A percentile compares a stretch with the other conserved stretches of the same genome.
Conservation (phyloP, 2,888 invertebrate species). For the Escarpia spicata region DNA sequence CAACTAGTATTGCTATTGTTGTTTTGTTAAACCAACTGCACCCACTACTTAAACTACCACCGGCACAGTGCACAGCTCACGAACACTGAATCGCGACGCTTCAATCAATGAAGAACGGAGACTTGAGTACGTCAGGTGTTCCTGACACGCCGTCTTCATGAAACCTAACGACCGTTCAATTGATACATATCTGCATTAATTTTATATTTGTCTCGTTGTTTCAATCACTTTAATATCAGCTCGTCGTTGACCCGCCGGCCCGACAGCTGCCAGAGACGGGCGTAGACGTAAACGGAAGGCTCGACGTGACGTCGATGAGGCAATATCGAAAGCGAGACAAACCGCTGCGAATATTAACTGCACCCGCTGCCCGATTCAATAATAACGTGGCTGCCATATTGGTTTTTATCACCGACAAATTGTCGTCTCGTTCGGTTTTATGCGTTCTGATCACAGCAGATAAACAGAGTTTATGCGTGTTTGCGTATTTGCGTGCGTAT, state of each 20-base stretch:
- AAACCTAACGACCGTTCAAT: constrained; percentile 12
- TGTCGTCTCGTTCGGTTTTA: background rate
- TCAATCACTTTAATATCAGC: constrained; percentile 5
- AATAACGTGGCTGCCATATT: constrained; percentile 2
- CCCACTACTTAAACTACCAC: too few relatives aligned
- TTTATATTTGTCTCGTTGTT: background rate
- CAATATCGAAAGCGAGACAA: constrained; percentile 7
- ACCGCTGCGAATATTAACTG: background rate
- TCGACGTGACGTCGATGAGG: constrained; percentile 3
- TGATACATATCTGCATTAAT: background rate
- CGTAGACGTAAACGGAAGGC: background rate
- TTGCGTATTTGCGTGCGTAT: background rate
- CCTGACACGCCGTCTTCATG: background rate
- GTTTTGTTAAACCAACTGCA: too few relatives aligned
- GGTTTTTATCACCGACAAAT: background rate
- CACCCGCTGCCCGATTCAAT: background rate
- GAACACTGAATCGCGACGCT: too few relatives aligned
- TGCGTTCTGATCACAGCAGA: background rate
- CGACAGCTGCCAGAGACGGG: constrained; percentile 4
- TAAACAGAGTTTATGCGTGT: background rate
- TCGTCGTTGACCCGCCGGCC: background rate
- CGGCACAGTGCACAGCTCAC: too few relatives aligned
- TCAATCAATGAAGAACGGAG: too few relatives aligned
- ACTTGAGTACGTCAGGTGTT: background rate
- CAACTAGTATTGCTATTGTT: too few relatives aligned